These are phyloP conservation scores for Kobus ellipsiprymnus DNA, from an alignment of 2,113 vertebrate species.

Conservation along the genomic window DNA sequence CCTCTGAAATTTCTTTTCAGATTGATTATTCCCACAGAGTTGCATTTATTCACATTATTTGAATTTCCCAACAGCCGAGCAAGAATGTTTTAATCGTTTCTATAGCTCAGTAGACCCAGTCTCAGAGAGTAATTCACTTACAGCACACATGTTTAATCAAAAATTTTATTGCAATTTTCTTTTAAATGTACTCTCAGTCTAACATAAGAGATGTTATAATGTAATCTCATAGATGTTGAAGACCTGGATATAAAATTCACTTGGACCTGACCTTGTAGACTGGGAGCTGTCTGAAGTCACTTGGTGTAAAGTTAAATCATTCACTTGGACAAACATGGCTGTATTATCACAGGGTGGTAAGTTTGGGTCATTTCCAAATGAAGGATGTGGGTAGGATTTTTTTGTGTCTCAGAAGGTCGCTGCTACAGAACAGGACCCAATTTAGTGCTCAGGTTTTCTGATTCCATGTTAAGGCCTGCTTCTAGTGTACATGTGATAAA, in stretches of 20 bases:
- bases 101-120: background rate
- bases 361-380: background rate
- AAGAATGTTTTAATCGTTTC: background rate
- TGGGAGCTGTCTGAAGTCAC: background rate
- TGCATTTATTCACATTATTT: background rate
- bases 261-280: background rate
- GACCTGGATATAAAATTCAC: background rate
- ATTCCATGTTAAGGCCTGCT: background rate
- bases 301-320: background rate
- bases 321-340: constrained; percentile 13
- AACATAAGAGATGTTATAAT: background rate
- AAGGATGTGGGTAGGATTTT: background rate
- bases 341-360: background rate
- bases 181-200: background rate
- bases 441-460: background rate
- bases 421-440: background rate
- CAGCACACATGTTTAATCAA: background rate
- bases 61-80: background rate
- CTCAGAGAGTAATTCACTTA: background rate
- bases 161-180: background rate
- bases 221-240: background rate
- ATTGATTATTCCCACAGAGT: background rate
- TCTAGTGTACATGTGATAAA: background rate
- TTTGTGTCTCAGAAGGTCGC: background rate
- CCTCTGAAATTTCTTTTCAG: background rate